Conservation (phyloP, 2,797 vertebrate species). For the Sarcophilus harrisii region DNA sequence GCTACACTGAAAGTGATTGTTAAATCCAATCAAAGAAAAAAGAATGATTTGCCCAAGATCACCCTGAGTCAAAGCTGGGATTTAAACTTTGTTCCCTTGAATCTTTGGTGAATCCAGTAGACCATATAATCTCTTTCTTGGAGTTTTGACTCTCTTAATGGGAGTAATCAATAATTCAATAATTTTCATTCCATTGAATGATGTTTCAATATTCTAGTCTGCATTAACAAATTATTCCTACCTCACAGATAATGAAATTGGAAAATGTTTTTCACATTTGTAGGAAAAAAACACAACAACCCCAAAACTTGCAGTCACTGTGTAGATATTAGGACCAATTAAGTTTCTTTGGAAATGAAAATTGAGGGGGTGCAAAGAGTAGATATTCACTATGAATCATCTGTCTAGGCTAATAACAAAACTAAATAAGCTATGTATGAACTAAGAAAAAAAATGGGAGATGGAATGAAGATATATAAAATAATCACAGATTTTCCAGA, state of each 20-base stretch:
- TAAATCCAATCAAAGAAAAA: slow-evolving; percentile 1
- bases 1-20: neutral
- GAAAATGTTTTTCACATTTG: neutral
- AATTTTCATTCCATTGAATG: neutral
- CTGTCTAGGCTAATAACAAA: neutral
- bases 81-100: rapidly evolving
- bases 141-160: neutral
- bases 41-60: neutral
- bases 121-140: neutral
- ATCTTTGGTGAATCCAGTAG: neutral
- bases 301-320: neutral
- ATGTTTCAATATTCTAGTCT: neutral
- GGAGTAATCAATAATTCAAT: neutral
- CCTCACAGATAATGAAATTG: neutral
- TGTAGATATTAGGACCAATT: slow-evolving; percentile 9
- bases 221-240: neutral
- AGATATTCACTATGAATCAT: neutral
- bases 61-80: neutral
- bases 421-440: neutral
- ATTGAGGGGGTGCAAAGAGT: neutral
- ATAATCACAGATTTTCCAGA: neutral
- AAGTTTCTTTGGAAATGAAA: neutral
- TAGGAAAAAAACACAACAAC: neutral
- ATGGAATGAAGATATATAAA: neutral
- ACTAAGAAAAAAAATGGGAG: neutral